A percentile compares a stretch with the other conserved stretches of the same genome.
These are phyloP conservation scores for Cervus canadensis DNA, from an alignment of 2,113 vertebrate species.

Conservation along the genomic window DNA sequence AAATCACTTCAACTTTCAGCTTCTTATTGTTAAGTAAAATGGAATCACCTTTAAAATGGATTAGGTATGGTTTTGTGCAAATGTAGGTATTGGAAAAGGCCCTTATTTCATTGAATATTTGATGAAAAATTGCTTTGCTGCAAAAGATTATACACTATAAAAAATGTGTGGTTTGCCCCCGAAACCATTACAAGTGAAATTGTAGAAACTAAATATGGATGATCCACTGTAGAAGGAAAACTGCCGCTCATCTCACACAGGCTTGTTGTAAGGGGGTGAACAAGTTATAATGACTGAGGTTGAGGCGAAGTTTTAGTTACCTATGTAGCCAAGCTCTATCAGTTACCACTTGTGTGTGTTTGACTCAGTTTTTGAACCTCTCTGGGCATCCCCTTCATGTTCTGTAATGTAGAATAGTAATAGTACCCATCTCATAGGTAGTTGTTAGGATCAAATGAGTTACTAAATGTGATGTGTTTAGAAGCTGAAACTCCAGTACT, in stretches of 20 bases:
- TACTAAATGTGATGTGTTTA: not conserved
- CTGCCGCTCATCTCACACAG: not conserved
- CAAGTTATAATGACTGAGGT: not conserved
- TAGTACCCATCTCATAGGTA: not conserved
- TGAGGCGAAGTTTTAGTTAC: not conserved
- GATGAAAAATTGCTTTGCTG: not conserved
- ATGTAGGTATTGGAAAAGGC: not conserved
- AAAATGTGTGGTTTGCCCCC: not conserved
- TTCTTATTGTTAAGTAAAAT: not conserved
- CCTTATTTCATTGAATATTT: not conserved
- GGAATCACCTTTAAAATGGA: not conserved
- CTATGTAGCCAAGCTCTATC: not conserved
- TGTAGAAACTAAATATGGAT: not conserved
- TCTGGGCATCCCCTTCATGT: not conserved
- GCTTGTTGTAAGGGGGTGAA: not conserved
- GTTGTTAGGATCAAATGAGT: not conserved
- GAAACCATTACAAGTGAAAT: not conserved
- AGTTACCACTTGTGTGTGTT: not conserved
- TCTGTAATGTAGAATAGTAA: not conserved
- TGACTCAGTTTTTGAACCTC: not conserved
- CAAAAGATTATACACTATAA: not conserved
- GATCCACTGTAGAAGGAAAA: not conserved
- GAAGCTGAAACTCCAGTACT: no score
- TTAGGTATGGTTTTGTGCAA: not conserved
- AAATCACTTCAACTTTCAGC: not conserved